A percentile compares a stretch with the other conserved stretches of the same genome.
These are phyloP conservation scores for Dendrolimus kikuchii DNA, from an alignment of 1,140 invertebrate species.

Conservation along the genomic window DNA sequence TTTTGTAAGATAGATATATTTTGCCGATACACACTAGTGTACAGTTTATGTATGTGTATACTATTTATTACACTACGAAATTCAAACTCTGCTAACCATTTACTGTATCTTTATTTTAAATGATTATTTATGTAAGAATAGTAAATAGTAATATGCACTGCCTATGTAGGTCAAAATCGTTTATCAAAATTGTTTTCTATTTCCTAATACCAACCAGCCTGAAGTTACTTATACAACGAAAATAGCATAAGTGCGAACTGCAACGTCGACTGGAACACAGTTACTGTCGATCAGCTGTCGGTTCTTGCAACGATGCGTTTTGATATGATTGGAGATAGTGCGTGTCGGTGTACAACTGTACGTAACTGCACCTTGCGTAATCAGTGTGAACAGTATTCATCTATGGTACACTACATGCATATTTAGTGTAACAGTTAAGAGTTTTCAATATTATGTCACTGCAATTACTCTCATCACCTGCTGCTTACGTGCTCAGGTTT, in stretches of 20 bases:
- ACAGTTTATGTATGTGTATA: no score
- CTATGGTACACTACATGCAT: background rate
- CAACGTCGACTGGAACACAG: conserved; percentile 3
- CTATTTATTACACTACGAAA: no score
- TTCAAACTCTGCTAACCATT: no score
- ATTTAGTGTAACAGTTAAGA: no score
- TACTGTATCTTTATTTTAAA: no score
- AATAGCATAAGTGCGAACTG: background rate
- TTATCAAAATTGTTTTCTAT: background rate
- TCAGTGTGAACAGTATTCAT: conserved; percentile 27
- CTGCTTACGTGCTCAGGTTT: background rate
- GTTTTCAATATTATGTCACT: conserved; percentile 1
- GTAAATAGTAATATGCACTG: no score
- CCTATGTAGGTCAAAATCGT: no score
- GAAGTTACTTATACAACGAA: background rate
- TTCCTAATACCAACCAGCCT: background rate
- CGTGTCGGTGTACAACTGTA: conserved; percentile 38
- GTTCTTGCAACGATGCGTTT: conserved; percentile 47
- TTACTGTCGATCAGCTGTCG: conserved; percentile 40
- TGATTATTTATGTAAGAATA: no score
- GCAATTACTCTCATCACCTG: background rate
- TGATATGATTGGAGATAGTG: conserved; percentile 55
- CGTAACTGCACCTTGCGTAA: conserved; percentile 46
- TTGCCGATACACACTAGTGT: no score
- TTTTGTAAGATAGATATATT: no score